Base-by-base conservation (phyloP, 2,888 invertebrate species). In the Hylaea fasciaria region DNA sequence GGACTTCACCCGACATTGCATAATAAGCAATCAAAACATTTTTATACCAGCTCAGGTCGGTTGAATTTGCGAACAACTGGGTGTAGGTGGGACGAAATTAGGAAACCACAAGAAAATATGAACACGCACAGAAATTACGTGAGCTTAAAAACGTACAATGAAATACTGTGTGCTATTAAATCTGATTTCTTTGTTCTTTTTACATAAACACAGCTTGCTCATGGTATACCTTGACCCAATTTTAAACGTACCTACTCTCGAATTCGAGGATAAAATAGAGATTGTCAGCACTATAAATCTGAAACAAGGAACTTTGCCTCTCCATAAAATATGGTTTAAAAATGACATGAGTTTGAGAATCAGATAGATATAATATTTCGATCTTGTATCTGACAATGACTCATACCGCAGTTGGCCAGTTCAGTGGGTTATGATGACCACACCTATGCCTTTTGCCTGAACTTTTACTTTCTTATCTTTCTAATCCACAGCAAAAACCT, bases 71-170 rank as follows among this genome's bases (percentile, higher is more conserved):
- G 16, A 7, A 32, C 32, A n/a, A n/a, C 13, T 32, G n/a, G 7
- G 16, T 39, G 54, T 61, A 62, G 61, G 57, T 58, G 71, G 48
- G 44, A 46, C 2, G 17, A 57, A 61, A 60, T 64, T 62, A 56
- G 55, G 54, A 64, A 66, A 62, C 28, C 40, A 55, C 51, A 63
- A 22, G 40, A 41, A 16, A 48, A 35, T 35, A 46, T 47, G 50
- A 53, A 41, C 56, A 55, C 35, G 55, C 37, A 48, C 44, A 28
- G 35, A 47, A 51, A 35, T 55, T 45, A 16, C 46, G 9, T 13
- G 11, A 55, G 9, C 0, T 47, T 43, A 40, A 13, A 50, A 51
- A 56, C 51, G 41, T 35, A 13, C 22, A 9, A 9, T 14, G 14
- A 28, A 17, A 22, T 28, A 32, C 43, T 32, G 39, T 11, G 45